phyloP scores from a whole-genome alignment of 2,113 vertebrate species.

The Heliornis fulica region DNA sequence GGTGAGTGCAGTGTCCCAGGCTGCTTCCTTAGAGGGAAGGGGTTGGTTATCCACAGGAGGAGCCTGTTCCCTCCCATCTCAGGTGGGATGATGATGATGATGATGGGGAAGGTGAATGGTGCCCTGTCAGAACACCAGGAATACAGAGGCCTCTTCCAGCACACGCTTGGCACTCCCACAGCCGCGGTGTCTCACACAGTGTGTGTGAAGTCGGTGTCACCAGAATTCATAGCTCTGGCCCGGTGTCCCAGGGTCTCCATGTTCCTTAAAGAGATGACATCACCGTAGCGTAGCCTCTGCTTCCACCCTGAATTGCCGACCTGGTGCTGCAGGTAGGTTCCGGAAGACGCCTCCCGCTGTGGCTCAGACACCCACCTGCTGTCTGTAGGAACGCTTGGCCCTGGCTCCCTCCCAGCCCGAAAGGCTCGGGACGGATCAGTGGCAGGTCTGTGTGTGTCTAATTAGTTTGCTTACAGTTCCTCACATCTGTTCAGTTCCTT shows the following conservation, averaged over 20 bases:
- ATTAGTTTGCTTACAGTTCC: constrained; percentile 41
- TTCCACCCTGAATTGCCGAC: not conserved
- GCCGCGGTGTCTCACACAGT: not conserved
- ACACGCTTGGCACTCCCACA: too few relatives aligned
- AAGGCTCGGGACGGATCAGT: constrained; percentile 23
- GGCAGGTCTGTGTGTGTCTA: constrained; percentile 39
- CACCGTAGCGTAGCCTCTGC: fast-evolving
- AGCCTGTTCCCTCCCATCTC: not conserved
- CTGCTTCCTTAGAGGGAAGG: not conserved
- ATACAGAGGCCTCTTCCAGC: not conserved
- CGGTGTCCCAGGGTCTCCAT: not conserved
- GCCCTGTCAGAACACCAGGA: not conserved
- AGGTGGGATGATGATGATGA: not conserved
- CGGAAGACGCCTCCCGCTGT: not conserved
- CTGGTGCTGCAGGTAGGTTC: not conserved
- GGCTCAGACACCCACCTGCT: constrained; percentile 29
- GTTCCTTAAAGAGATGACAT: not conserved
- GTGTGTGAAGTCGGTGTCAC: not conserved
- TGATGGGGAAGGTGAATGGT: not conserved
- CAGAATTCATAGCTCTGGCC: not conserved
- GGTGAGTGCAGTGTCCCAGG: not conserved
- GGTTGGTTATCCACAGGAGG: not conserved
- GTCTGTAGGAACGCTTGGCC: not conserved
- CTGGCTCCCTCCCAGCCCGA: constrained; percentile 47
- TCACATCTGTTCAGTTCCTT: constrained; percentile 48